Base-by-base conservation (phyloP, 1,140 invertebrate genomes). In the Triops cancriformis region DNA sequence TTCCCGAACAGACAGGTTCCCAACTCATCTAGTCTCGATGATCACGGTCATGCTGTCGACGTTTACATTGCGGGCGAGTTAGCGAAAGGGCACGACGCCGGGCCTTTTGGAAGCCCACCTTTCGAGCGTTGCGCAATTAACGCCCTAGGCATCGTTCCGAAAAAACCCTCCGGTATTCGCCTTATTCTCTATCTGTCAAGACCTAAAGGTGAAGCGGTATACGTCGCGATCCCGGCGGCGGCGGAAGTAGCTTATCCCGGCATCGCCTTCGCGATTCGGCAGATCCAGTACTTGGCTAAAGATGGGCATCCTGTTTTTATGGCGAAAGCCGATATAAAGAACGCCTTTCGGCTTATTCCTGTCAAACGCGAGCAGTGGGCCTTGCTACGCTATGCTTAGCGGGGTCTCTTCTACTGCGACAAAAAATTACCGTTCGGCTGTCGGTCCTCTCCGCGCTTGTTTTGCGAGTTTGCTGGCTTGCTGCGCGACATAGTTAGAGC, bases 301-400 rank as follows among this genome's bases (percentile, higher is more conserved):
- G n/a, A 73, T 11, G 73, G 73, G 28, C 43, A 45, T 9, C 43
- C 43, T 9, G 73, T 31, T 27, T 73, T 73, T n/a, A 27, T 73
- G 73, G 73, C 73, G 26, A 73, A 73, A n/a, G 73, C 28, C 1
- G 73, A 73, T n/a, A 26, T 73, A 26, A 73, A 73, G n/a, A 9
- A 73, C 73, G 73, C 73, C 26, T 73, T 73, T n/a, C 73, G 73
- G 12, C 26, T 73, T 11, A 73, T 73, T 1, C 73, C 73, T n/a
- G 73, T 73, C 12, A 27, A 26, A 73, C 10, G 12, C 73, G 28
- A 73, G 26, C 26, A 73, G 26, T 73, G 73, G 73, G 26, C 1
- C 28, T 73, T 73, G 28, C 73, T 73, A 1, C 12, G 26, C 73
- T 73, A 11, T 31, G n/a, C 1, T 27, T 73, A n/a, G 1, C 73